phyloP scores from a whole-genome alignment of 2,888 invertebrate genomes.

The Sycophila texana region DNA sequence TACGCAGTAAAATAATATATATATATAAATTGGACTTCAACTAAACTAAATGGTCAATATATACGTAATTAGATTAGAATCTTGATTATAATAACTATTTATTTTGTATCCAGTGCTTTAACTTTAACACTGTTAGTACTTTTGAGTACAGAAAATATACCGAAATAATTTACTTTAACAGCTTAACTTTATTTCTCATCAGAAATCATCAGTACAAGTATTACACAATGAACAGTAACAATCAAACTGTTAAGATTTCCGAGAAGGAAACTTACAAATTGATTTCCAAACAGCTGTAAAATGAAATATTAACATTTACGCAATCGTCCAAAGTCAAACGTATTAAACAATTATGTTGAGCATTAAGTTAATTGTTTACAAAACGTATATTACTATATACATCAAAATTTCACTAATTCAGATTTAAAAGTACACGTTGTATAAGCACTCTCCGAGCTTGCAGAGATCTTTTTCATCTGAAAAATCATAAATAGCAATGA shows the following conservation, averaged over 20 bases:
- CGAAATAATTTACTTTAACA: background rate
- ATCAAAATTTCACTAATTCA: no score
- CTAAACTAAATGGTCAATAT: no score
- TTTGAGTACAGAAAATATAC: no score
- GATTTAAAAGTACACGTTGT: background rate
- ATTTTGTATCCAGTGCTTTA: no score
- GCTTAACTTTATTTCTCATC: background rate
- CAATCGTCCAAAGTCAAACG: background rate
- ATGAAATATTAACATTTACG: background rate
- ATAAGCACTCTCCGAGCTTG: slow-evolving; percentile 11
- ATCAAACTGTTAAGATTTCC: background rate
- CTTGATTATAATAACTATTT: no score
- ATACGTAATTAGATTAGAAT: no score
- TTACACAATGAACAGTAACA: background rate
- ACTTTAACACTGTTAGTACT: no score
- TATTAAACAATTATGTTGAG: background rate
- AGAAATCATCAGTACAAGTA: background rate
- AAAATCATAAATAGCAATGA: background rate
- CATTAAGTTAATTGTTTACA: background rate
- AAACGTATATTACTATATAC: no score
- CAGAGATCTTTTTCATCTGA: slow-evolving; percentile 5
- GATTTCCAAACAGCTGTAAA: background rate
- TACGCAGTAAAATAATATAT: no score
- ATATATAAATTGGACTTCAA: no score
- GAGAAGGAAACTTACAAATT: background rate